Base-by-base conservation (phyloP, 2,888 invertebrate species). In the Eristalis arbustorum region DNA sequence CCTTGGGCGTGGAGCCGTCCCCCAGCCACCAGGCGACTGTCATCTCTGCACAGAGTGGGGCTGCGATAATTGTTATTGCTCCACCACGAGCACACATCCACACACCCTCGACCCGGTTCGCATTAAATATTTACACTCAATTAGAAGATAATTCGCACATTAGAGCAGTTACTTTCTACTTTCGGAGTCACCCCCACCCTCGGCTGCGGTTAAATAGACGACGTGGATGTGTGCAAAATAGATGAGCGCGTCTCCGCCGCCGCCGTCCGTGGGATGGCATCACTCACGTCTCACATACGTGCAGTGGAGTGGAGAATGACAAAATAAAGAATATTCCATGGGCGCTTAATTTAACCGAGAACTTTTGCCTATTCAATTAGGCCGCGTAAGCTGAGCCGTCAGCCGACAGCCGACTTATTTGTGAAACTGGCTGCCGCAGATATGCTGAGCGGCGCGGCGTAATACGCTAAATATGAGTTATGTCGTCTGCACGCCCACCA, bases 101-200 rank as follows among this genome's bases (percentile, higher is more conserved):
- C 23, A 49, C 49, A 49, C 56, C 8, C 56, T 10, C 56, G 23
- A 28, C 76, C 72, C 62, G 62, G 25, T 76, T 49, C 72, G 23
- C 63, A 80, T 84, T 76, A 84, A 84, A 80, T 84, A 80, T 84
- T 84, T 80, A 80, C 84, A 80, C 84, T 84, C 84, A 80, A 84
- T 84, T 84, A 84, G 63, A 76, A 42, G 76, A 84, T 84, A 84
- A 84, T 80, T 84, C 80, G 68, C 68, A 80, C 69, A 84, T 84
- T 76, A 72, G 68, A 84, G 59, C 49, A 72, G 61, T 49, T 40
- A 66, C 59, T 40, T 57, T 57, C 56, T 42, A 23, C 37, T 56
- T 59, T 67, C n/a, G 23, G 25, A 34, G 40, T 23, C 28, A n/a
- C 67, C 22, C 34, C 49, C 59, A 37, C n/a, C 49, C 42, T 25